Conservation (phyloP, 2,888 invertebrate genomes). For the Rotaria sp. region DNA sequence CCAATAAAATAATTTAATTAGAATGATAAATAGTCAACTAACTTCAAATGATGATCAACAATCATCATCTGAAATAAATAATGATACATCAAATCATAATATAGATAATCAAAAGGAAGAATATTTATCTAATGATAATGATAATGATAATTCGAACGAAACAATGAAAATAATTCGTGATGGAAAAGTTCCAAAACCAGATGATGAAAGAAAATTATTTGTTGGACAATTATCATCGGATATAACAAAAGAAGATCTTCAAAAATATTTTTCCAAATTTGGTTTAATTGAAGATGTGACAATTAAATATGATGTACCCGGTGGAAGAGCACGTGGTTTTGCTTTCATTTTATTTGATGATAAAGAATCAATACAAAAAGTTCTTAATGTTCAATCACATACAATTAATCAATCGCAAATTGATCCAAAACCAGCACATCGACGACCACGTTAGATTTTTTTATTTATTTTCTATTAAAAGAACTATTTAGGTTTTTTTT, state of each 20-base stretch:
- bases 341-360: conserved; percentile 26
- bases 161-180: neutral
- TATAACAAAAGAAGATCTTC: conserved; percentile 11
- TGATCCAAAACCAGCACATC: conserved; percentile 29
- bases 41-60: neutral
- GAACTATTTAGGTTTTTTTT: neutral
- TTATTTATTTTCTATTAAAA: neutral
- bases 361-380: conserved; percentile 26
- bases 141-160: neutral
- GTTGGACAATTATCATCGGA: conserved; percentile 24
- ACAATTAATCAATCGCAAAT: conserved; percentile 8
- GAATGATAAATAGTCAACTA: neutral
- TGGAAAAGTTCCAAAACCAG: conserved; percentile 18
- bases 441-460: neutral
- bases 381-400: neutral
- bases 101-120: neutral
- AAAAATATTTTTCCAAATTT: conserved; percentile 19
- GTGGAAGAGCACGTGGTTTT: conserved; percentile 27
- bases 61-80: neutral
- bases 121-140: neutral
- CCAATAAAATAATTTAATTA: neutral
- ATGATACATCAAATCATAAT: neutral
- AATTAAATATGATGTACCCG: conserved; percentile 28
- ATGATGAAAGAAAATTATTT: conserved; percentile 29
- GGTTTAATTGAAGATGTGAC: conserved; percentile 19